A percentile compares a stretch with the other conserved stretches of the same genome.
Evolutionary conservation across 2,113 vertebrate genomes (phyloP).

Genomic region (Madoqua kirkii): DNA sequence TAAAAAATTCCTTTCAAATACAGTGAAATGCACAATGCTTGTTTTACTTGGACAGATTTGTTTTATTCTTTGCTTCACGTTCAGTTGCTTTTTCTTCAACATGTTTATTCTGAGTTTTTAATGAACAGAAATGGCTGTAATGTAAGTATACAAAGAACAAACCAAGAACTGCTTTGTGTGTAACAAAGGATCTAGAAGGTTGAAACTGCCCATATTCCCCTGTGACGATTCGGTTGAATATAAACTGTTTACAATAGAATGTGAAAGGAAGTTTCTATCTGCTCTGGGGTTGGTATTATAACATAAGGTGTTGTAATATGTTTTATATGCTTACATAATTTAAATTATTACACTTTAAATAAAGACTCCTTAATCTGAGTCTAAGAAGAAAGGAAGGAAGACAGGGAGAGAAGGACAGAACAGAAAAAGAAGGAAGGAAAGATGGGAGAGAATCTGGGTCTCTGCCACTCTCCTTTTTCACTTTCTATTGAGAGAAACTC

Average conservation of each 20-base stretch:
- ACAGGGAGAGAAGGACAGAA: not conserved
- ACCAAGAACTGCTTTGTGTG: not conserved
- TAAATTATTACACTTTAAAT: not conserved
- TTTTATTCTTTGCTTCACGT: slow-evolving; percentile 44
- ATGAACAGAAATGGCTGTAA: slow-evolving; percentile 25
- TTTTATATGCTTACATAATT: not conserved
- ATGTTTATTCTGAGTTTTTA: slow-evolving; percentile 27
- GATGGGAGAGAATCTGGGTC: not conserved
- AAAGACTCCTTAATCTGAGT: not conserved
- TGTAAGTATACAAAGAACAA: not conserved
- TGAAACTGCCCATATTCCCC: not conserved
- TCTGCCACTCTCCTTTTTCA: not conserved
- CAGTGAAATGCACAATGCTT: slow-evolving; percentile 55
- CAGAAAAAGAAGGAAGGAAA: not conserved
- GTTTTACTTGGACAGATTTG: not conserved
- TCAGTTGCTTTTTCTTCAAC: slow-evolving; percentile 40
- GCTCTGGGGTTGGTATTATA: not conserved
- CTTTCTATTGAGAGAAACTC: not conserved
- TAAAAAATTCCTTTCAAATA: slow-evolving; percentile 6
- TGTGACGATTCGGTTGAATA: not conserved
- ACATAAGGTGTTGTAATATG: not conserved
- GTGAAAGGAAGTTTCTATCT: not conserved
- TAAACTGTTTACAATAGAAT: not conserved
- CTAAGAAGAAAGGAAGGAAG: not conserved
- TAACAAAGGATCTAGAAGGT: not conserved